Evolutionary conservation across 2,113 vertebrate genomes (phyloP), one percentile per base, ranked within the genome.

Genomic region (Centropristis striata): DNA sequence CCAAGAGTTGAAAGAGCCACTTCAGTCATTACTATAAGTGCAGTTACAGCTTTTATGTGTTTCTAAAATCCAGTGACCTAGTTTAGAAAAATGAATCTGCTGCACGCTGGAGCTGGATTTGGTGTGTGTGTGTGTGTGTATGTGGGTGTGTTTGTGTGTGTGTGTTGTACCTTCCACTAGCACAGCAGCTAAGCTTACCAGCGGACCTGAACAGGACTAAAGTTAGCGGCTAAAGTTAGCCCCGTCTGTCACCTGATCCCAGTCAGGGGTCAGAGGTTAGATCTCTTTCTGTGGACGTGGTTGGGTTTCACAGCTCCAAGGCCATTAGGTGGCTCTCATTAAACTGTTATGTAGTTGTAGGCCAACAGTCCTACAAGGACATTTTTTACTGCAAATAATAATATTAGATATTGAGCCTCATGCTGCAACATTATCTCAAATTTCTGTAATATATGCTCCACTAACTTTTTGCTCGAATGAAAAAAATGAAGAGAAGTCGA

Each of bases 191-290:
- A 75, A 68, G 44, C 74, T 75, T 78, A 69, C 79, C 70, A 70
- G 44, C 13, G 4, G 73, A 71, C 61, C 55, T 78, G 68, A 79
- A 78, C 49, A 71, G 63, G 63, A 75, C 88, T 91, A 88, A 90
- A 89, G 85, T 89, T 88, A 88, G 86, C 67, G 12, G 80, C 88
- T 91, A 91, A 93, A 92, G 85, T 93, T 94, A 94, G 92, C 78
- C 66, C 54, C 14, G n/a, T 59, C 61, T 88, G 92, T 91, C 87
- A 94, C 84, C 86, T 80, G 91, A 94, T 86, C 86, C 65, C 61
- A 55, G 67, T 63, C 27, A 51, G 1, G 90, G 89, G 86, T 93
- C 87, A 86, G 20, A 83, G 92, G 85, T 83, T 73, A 84, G 75
- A 86, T 88, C 70, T 39, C 63, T 60, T 85, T 90, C 81, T 55